phyloP scores from a whole-genome alignment of 2,888 invertebrate genomes.

The Gymnocheta viridis region DNA sequence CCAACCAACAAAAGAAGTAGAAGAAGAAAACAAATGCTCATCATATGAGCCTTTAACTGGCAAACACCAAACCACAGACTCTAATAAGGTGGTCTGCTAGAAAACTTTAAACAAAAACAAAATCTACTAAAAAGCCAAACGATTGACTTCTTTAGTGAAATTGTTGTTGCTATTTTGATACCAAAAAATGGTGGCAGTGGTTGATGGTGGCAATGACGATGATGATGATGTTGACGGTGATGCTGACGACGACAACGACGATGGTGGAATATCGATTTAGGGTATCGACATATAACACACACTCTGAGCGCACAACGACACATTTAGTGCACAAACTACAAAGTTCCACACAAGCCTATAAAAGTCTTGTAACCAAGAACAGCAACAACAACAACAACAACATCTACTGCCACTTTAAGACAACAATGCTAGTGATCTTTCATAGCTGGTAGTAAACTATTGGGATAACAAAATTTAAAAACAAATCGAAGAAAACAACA shows the following conservation, averaged over 20 bases:
- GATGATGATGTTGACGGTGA: slow-evolving; percentile 46
- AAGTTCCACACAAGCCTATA: slow-evolving; percentile 7
- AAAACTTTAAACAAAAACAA: slow-evolving; percentile 27
- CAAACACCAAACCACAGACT: slow-evolving; percentile 42
- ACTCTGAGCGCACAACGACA: slow-evolving; percentile 60
- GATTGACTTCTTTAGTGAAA: slow-evolving; percentile 56
- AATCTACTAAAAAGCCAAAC: slow-evolving; percentile 47
- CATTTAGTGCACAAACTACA: slow-evolving; percentile 44
- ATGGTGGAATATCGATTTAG: slow-evolving; percentile 52
- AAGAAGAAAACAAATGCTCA: not conserved
- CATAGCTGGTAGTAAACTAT: slow-evolving; percentile 61
- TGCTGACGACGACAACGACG: slow-evolving; percentile 25
- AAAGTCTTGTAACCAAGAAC: slow-evolving; percentile 33
- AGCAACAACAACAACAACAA: slow-evolving; percentile 32
- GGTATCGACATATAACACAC: slow-evolving; percentile 44
- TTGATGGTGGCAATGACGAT: slow-evolving; percentile 51
- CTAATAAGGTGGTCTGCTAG: slow-evolving; percentile 65
- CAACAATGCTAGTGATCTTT: slow-evolving; percentile 48
- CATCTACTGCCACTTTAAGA: not conserved
- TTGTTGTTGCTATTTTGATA: slow-evolving; percentile 46
- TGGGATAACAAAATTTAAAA: slow-evolving; percentile 56
- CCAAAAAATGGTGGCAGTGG: slow-evolving; percentile 28
- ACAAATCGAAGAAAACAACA: slow-evolving; percentile 24
- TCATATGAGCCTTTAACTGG: slow-evolving; percentile 27
- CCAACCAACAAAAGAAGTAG: not conserved